These are phyloP conservation scores for Pachypanchax playfairii DNA, from an alignment of 2,113 vertebrate genomes.

Conservation along the genomic window DNA sequence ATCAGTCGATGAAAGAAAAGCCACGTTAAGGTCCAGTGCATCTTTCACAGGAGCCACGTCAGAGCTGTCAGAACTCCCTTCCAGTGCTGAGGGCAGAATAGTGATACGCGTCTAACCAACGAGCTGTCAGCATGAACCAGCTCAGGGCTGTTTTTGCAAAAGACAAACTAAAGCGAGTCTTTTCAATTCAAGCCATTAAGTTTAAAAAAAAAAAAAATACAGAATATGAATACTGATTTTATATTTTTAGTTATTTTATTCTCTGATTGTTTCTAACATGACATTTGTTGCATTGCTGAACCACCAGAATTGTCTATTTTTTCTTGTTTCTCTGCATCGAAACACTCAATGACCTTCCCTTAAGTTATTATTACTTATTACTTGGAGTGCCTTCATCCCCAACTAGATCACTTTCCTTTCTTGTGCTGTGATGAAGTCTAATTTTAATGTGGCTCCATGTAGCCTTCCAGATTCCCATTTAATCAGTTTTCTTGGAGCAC, in stretches of 20 bases:
- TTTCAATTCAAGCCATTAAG: conserved; percentile 11
- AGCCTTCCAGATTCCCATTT: neutral
- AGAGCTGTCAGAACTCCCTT: conserved; percentile 35
- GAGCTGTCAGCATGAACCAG: conserved; percentile 26
- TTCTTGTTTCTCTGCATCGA: neutral
- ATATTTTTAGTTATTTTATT: conserved; percentile 1
- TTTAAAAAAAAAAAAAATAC: too few relatives aligned
- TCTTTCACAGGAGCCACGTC: conserved; percentile 31
- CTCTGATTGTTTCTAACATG: neutral
- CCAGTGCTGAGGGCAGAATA: conserved; percentile 14
- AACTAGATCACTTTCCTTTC: neutral
- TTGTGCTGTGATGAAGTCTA: neutral
- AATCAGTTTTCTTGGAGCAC: neutral
- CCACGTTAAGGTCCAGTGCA: conserved; percentile 24
- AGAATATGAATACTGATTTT: too few relatives aligned
- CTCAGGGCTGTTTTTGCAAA: conserved; percentile 29
- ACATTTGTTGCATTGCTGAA: neutral
- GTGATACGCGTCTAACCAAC: conserved; percentile 12
- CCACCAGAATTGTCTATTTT: neutral
- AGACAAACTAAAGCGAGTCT: conserved; percentile 8
- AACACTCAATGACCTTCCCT: neutral
- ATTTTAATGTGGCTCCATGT: neutral
- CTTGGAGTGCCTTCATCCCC: neutral
- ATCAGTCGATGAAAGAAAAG: conserved; percentile 17
- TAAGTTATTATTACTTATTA: neutral